A percentile compares a stretch with the other conserved stretches of the same genome.
Conservation (phyloP, 2,113 vertebrate species). For the Festucalex cinctus region DNA sequence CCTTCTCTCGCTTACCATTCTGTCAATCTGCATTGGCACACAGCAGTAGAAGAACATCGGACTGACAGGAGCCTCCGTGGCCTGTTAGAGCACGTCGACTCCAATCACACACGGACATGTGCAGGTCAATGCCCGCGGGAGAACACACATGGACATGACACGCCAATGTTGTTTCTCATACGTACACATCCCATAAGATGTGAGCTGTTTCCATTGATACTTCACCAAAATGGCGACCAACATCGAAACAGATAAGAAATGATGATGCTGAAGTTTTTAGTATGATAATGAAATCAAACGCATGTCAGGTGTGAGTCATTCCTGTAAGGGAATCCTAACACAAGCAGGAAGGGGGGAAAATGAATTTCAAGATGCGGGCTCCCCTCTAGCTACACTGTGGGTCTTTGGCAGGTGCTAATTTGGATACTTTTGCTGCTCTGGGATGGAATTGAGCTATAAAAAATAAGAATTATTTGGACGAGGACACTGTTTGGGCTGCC, state of each 20-base stretch:
- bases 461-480: not conserved
- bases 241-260: not conserved
- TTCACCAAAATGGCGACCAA: too few species aligned
- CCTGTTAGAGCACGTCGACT: slow-evolving; percentile 65
- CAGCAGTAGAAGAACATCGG: slow-evolving; percentile 71
- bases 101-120: slow-evolving; percentile 64
- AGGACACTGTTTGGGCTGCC: not conserved
- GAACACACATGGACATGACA: slow-evolving; percentile 34
- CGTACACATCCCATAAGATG: not conserved
- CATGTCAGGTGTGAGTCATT: slow-evolving; percentile 35
- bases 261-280: not conserved
- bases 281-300: slow-evolving; percentile 12
- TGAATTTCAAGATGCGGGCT: not conserved
- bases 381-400: not conserved
- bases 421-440: not conserved
- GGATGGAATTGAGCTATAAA: not conserved
- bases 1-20: slow-evolving; percentile 46
- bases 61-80: slow-evolving; percentile 69
- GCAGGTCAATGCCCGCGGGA: slow-evolving; percentile 36
- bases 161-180: slow-evolving; percentile 11
- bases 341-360: slow-evolving; percentile 7
- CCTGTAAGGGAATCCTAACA: slow-evolving; percentile 23
- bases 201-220: not conserved
- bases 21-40: slow-evolving; percentile 64
- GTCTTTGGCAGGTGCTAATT: not conserved